Evolutionary conservation across 2,113 vertebrate genomes (phyloP).

Genomic region (Boleophthalmus pectinirostris): DNA sequence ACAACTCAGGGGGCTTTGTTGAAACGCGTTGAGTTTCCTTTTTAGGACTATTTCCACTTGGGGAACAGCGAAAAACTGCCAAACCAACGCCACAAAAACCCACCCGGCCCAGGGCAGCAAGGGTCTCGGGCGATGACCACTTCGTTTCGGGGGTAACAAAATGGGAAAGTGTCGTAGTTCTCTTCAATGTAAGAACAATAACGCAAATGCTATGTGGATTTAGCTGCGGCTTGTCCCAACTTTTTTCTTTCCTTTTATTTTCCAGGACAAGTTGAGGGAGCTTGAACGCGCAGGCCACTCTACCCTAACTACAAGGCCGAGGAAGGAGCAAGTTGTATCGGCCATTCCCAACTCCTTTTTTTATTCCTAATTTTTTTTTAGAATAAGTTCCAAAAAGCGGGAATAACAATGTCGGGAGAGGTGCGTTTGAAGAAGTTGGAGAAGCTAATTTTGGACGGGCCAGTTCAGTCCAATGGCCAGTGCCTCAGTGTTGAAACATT

Average conservation of each 20-base stretch:
- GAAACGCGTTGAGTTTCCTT: conserved; percentile 32
- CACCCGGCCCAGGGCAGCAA: conserved; percentile 48
- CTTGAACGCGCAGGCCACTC: conserved; percentile 39
- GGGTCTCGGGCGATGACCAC: conserved; percentile 51
- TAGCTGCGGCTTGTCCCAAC: conserved; percentile 39
- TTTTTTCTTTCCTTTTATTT: conserved; percentile 29
- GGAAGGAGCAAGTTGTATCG: conserved; percentile 19
- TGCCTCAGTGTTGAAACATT: conserved; percentile 95
- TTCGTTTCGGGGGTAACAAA: conserved; percentile 39
- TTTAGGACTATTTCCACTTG: not conserved
- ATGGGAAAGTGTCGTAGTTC: conserved; percentile 56
- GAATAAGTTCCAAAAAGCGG: conserved; percentile 33
- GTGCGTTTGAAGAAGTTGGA: conserved; percentile 98
- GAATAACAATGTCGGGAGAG: conserved; percentile 91
- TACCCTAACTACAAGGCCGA: conserved; percentile 47
- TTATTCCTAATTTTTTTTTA: conserved; percentile 2
- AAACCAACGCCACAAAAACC: conserved; percentile 26
- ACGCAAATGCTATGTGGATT: conserved; percentile 52
- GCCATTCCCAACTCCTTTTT: not conserved
- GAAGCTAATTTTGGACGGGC: conserved; percentile 94
- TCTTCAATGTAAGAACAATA: conserved; percentile 31
- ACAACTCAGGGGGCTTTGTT: conserved; percentile 48
- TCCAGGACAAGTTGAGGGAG: conserved; percentile 57
- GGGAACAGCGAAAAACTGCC: conserved; percentile 29
- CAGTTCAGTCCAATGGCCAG: conserved; percentile 86